These are phyloP conservation scores for Caenorhabditis afra DNA, from an alignment of 2,888 invertebrate genomes.

Conservation along the genomic window DNA sequence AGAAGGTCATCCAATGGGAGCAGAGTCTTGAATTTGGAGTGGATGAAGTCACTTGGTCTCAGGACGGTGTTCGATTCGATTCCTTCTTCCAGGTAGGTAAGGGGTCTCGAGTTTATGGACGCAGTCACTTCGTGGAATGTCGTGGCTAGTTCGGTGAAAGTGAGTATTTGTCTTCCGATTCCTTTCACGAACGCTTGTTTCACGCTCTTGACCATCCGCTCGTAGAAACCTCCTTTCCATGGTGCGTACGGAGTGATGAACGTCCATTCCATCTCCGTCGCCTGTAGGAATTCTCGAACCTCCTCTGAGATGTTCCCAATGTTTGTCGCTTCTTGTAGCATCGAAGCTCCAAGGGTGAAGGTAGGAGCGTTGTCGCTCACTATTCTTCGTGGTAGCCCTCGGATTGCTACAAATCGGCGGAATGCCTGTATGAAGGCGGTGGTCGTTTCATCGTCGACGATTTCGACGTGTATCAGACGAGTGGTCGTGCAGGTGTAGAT, in stretches of 20 bases:
- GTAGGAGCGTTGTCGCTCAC: slow-evolving; percentile 78
- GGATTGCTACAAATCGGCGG: slow-evolving; percentile 47
- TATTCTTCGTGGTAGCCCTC: slow-evolving; percentile 48
- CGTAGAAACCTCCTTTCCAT: slow-evolving; percentile 31
- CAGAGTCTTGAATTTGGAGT: too few relatives aligned
- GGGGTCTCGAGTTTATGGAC: too few relatives aligned
- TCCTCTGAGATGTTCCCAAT: slow-evolving; percentile 64
- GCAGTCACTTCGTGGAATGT: too few relatives aligned
- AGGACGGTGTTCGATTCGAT: too few relatives aligned
- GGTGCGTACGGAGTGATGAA: slow-evolving; percentile 81
- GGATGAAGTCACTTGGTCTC: too few relatives aligned
- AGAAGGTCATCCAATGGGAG: too few relatives aligned
- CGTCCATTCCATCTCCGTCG: slow-evolving; percentile 62
- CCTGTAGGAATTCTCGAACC: not conserved
- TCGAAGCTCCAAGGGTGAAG: slow-evolving; percentile 79
- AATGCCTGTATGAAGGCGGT: slow-evolving; percentile 47
- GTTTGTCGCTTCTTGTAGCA: too few relatives aligned
- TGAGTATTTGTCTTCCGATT: slow-evolving; percentile 12
- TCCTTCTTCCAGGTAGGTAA: too few relatives aligned
- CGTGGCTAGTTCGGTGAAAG: too few relatives aligned
- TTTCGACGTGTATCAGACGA: slow-evolving; percentile 57
- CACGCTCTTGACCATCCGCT: not conserved
- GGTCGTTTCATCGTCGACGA: slow-evolving; percentile 23
- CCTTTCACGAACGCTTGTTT: slow-evolving; percentile 18
- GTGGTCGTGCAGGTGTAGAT: slow-evolving; percentile 58